phyloP scores from a whole-genome alignment of 1,140 invertebrate species.

The roundworm (Caenorhabditis elegans) region DNA sequence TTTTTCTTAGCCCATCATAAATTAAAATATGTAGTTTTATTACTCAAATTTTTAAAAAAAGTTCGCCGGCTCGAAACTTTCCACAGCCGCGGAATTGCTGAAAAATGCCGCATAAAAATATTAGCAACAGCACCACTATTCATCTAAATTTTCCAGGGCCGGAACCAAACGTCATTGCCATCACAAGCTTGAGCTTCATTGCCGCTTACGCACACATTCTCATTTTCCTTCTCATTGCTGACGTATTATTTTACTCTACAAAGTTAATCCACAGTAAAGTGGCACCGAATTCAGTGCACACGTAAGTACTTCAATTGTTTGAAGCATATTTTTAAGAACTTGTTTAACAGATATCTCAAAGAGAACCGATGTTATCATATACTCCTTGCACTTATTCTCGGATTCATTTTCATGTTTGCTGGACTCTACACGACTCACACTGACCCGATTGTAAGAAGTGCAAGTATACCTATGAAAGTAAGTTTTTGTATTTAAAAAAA shows the following conservation, averaged over 20 bases:
- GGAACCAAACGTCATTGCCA: constrained; percentile 29
- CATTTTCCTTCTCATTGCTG: constrained; percentile 28
- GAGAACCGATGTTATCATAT: not conserved
- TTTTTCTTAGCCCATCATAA: no score
- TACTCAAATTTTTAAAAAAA: no score
- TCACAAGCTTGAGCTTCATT: constrained; percentile 8
- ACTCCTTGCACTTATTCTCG: constrained; percentile 9
- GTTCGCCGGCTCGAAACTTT: no score
- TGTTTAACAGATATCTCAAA: constrained; percentile 1
- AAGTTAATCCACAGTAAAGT: not conserved
- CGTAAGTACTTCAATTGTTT: not conserved
- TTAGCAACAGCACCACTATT: not conserved
- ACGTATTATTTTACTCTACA: not conserved
- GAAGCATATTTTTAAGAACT: not conserved
- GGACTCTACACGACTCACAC: constrained; percentile 35
- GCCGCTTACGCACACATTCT: constrained; percentile 31
- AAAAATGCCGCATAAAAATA: no score
- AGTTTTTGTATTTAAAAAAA: not conserved
- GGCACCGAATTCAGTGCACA: not conserved
- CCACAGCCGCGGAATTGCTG: no score
- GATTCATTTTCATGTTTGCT: constrained; percentile 29
- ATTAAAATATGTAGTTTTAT: no score
- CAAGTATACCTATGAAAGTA: constrained; percentile 34
- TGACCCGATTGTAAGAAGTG: constrained; percentile 25
- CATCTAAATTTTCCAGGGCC: constrained; percentile 27